Base-by-base conservation (phyloP, 2,113 vertebrate species). In the Channa maculata region DNA sequence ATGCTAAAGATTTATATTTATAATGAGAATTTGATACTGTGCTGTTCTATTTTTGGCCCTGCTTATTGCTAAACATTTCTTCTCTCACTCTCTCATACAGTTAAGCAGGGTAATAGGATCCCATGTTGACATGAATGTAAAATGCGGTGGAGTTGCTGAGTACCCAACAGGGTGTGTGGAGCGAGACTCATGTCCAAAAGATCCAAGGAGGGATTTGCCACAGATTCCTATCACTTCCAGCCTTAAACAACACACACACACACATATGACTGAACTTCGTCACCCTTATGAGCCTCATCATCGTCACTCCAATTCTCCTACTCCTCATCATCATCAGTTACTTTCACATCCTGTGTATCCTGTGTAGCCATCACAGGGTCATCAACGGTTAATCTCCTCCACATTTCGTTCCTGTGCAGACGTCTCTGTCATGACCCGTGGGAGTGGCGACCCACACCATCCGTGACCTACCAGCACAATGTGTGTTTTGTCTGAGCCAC, bases 401-500 rank as follows among this genome's bases (percentile, higher is more conserved):
- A 89, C 90, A 91, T 91, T 91, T 77, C n/a, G 75, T 83, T 81
- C 86, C 83, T 24, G 67, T 54, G 75, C 85, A 90, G 92, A 92
- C 91, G 81, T 92, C 91, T 92, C 91, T 88, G 88, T 92, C 83
- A 77, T 54, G 68, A 86, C 77, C 85, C 65, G 64, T 81, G 80
- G 90, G 91, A 90, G 92, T 82, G 87, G 83, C 84, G 51, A 76
- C 87, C 92, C 90, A 83, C 89, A 88, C 87, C 91, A 88, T 89
- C 86, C 85, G 82, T 89, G 86, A 93, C 90, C 90, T 78, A 67
- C 58, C 78, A 74, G 81, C 86, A 91, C 90, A 92, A 89, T 92
- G 84, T 91, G 86, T 92, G 93, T 94, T 94, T 94, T 92, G 92
- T 94, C 91, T 92, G 85, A 75, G 84, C 89, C 58, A 69, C 86